phyloP scores from a whole-genome alignment of 1,140 invertebrate species.

The Drosophila ironensis region DNA sequence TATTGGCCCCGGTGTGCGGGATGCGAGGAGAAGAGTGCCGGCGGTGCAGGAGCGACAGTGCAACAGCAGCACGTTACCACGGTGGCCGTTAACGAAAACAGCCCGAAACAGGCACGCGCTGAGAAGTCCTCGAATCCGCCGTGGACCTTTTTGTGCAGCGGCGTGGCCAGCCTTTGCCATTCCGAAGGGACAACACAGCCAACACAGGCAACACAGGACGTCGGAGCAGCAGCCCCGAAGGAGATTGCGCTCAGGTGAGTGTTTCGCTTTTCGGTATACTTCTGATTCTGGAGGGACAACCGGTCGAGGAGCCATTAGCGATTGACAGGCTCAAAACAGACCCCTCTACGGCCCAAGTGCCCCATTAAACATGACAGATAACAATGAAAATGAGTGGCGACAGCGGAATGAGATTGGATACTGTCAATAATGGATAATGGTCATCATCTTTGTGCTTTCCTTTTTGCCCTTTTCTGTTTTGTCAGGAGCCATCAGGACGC shows the following conservation, averaged over 20 bases:
- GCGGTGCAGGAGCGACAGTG: background rate
- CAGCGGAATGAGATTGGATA: conserved; percentile 25
- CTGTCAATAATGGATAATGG: conserved; percentile 31
- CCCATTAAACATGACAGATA: conserved; percentile 28
- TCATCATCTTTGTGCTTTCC: conserved; percentile 15
- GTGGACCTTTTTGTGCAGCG: conserved; percentile 63
- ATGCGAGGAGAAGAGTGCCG: conserved; percentile 30
- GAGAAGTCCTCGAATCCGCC: conserved; percentile 15
- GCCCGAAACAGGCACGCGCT: background rate
- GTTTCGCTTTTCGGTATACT: background rate
- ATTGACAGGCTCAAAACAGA: conserved; percentile 11
- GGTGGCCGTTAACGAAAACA: conserved; percentile 44
- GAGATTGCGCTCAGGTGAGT: conserved; percentile 28
- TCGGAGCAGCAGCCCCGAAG: background rate
- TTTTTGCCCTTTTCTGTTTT: conserved; percentile 11
- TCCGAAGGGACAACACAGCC: background rate
- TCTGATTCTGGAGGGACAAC: conserved; percentile 1
- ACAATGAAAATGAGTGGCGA: conserved; percentile 32
- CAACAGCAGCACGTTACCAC: conserved; percentile 34
- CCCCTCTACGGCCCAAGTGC: conserved; percentile 1
- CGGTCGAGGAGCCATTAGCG: conserved; percentile 18
- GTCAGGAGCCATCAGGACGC: background rate
- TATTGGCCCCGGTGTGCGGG: conserved; percentile 76
- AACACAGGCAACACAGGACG: background rate
- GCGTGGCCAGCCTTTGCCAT: conserved; percentile 24